Percentiles rank a stretch among this genome's conserved stretches.
Evolutionary conservation across 2,888 invertebrate species (phyloP).

Genomic region (Crocallis elinguaria): DNA sequence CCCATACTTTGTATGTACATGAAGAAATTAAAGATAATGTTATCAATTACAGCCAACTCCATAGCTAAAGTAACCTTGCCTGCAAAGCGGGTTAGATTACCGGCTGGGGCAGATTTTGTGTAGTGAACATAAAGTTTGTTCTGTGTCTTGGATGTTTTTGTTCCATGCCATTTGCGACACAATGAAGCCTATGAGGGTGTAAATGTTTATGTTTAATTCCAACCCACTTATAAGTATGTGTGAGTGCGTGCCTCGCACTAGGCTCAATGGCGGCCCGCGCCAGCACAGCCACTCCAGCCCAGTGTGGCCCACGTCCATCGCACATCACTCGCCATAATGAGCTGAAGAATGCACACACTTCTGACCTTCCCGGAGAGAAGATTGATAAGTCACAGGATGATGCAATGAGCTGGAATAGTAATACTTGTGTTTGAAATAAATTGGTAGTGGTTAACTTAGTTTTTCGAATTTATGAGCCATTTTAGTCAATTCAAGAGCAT

Average conservation of each 20-base stretch:
- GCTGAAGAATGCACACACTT: slow-evolving; percentile 88
- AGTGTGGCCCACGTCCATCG: slow-evolving; percentile 84
- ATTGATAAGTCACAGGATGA: slow-evolving; percentile 86
- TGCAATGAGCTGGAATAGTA: slow-evolving; percentile 85
- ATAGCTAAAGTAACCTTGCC: too few species aligned
- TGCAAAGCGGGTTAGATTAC: too few species aligned
- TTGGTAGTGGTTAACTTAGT: neutral
- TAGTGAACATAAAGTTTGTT: too few species aligned
- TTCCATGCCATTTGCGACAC: too few species aligned
- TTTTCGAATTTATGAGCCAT: neutral
- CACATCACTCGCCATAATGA: slow-evolving; percentile 87
- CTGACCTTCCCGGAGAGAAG: slow-evolving; percentile 87
- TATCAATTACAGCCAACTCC: too few species aligned
- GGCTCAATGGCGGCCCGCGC: slow-evolving; percentile 86
- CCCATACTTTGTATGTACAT: too few species aligned
- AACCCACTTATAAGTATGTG: slow-evolving; percentile 86
- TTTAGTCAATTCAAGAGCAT: too few species aligned
- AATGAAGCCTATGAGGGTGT: too few species aligned
- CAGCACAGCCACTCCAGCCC: slow-evolving; percentile 88
- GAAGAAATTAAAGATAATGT: too few species aligned
- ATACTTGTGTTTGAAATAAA: neutral
- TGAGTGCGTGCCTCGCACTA: slow-evolving; percentile 86
- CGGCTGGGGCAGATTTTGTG: too few species aligned
- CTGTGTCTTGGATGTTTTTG: too few species aligned
- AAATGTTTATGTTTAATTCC: neutral